Evolutionary conservation across 2,113 vertebrate genomes (phyloP).

Genomic region (Oxyura jamaicensis): DNA sequence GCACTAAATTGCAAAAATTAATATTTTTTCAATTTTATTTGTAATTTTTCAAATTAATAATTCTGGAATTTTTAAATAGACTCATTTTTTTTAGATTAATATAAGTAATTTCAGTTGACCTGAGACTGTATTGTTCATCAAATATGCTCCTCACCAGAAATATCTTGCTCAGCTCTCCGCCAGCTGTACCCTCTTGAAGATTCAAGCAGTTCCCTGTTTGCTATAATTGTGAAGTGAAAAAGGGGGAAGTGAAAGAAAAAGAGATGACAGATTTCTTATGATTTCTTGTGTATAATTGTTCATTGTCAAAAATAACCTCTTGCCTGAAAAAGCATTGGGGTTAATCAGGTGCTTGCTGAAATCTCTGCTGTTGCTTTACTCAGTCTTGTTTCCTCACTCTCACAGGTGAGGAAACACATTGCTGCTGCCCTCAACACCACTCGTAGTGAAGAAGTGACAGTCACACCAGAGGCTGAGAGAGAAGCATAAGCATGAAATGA

Average conservation of each 20-base stretch:
- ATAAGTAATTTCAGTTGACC: constrained; percentile 10
- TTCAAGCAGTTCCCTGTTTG: constrained; percentile 19
- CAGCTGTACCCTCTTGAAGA: constrained; percentile 32
- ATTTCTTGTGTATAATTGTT: not conserved
- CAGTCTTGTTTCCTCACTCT: not conserved
- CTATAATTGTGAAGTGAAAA: constrained; percentile 7
- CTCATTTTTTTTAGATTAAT: not conserved
- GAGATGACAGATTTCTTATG: not conserved
- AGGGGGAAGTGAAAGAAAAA: not conserved
- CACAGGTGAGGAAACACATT: not conserved
- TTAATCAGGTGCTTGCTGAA: not conserved
- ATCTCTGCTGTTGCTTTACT: not conserved
- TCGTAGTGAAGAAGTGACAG: not conserved
- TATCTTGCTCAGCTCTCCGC: constrained; percentile 2
- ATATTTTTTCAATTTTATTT: not conserved
- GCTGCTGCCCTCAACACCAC: not conserved
- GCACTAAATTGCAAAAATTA: not conserved
- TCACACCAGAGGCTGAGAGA: not conserved
- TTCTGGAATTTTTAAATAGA: not conserved
- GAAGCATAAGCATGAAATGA: not conserved
- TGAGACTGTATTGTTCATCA: constrained; percentile 5
- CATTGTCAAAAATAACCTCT: not conserved
- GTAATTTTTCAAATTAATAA: not conserved
- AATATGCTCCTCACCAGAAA: constrained; percentile 3
- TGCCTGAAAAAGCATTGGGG: not conserved